Conservation (phyloP, 2,797 vertebrate genomes). For the Enteromius afrohamiltoni region DNA sequence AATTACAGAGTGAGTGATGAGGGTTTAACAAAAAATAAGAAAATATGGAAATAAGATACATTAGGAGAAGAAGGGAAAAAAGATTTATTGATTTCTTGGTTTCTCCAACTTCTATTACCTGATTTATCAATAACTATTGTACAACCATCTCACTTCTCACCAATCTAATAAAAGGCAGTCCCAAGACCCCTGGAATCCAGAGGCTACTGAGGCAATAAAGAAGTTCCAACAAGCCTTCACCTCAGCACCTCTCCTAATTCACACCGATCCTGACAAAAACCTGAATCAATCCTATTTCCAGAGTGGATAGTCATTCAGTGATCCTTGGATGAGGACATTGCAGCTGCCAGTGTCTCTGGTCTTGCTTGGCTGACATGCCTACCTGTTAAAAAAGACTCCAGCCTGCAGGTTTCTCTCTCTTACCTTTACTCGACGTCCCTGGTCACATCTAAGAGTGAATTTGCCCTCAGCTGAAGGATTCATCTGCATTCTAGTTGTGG, state of each 20-base stretch:
- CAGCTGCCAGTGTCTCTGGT: neutral
- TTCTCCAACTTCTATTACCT: neutral
- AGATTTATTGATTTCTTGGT: neutral
- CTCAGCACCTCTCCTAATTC: neutral
- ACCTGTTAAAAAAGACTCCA: neutral
- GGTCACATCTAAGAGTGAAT: neutral
- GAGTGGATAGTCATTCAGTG: neutral
- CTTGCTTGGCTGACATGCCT: neutral
- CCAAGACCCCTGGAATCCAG: neutral
- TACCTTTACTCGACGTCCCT: neutral
- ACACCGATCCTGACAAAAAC: neutral
- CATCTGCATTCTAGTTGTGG: neutral
- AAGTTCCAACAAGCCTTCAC: neutral
- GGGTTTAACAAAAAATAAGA: too few species aligned
- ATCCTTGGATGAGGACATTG: neutral
- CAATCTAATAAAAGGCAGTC: neutral
- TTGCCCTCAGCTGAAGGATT: neutral
- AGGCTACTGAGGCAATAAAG: neutral
- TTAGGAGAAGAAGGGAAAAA: too few species aligned
- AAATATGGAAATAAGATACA: too few species aligned
- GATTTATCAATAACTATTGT: neutral
- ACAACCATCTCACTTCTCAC: neutral
- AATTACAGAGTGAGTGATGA: too few species aligned
- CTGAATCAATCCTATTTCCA: neutral
- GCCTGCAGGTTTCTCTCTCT: neutral